These are phyloP conservation scores for Oncorhynchus keta DNA, from an alignment of 2,113 vertebrate genomes.

Conservation along the genomic window DNA sequence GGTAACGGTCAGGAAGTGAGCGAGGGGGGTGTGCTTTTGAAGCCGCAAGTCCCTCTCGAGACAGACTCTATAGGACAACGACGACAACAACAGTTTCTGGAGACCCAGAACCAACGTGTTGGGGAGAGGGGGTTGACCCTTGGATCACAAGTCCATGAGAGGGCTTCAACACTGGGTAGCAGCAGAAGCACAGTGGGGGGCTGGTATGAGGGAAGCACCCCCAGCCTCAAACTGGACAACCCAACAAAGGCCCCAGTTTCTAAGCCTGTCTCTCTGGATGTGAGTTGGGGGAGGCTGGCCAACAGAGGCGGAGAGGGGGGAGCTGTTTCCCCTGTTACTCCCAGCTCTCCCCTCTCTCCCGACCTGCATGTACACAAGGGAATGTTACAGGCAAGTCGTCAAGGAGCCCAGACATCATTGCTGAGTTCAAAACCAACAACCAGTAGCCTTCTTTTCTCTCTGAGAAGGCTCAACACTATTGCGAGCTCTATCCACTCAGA, in stretches of 20 bases:
- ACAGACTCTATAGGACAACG: not conserved
- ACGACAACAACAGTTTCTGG: conserved; percentile 23
- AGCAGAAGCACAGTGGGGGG: conserved; percentile 52
- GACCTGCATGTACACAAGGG: conserved; percentile 42
- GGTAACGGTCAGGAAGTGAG: conserved; percentile 35
- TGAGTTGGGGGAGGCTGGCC: conserved; percentile 27
- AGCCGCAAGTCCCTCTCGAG: not conserved
- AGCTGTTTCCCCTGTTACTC: not conserved
- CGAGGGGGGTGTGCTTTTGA: not conserved
- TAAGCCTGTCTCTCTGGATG: conserved; percentile 50
- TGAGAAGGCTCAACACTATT: conserved; percentile 54
- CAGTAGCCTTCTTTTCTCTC: conserved; percentile 71
- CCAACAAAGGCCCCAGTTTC: conserved; percentile 42
- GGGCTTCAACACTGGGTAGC: conserved; percentile 33
- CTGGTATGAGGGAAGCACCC: conserved; percentile 56
- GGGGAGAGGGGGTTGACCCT: conserved; percentile 25
- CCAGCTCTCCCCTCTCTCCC: conserved; percentile 28
- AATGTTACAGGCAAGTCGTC: conserved; percentile 40
- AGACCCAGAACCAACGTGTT: conserved; percentile 13
- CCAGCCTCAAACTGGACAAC: conserved; percentile 29
- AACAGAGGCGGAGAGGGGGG: conserved; percentile 26
- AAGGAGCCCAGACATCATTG: conserved; percentile 36
- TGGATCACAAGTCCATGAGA: conserved; percentile 25
- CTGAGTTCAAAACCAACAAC: conserved; percentile 67
- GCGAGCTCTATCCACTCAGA: conserved; percentile 24